Base-by-base conservation (phyloP, 2,888 invertebrate species). In the Drosophila quinaria region DNA sequence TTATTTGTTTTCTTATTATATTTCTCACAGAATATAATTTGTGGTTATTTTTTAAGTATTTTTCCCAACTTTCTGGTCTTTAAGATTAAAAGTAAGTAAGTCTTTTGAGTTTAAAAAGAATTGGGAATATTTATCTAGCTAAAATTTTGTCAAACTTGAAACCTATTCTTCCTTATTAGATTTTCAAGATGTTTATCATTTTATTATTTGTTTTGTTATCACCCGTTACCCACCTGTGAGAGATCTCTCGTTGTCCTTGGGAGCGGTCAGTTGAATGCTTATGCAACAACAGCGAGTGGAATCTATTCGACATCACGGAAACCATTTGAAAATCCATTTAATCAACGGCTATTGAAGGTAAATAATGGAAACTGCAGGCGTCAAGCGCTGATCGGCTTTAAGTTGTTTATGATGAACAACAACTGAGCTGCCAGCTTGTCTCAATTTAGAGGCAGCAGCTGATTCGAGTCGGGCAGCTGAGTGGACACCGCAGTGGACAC, bases 331-430 rank as follows among this genome's bases (percentile, higher is more conserved):
- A 74, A 66, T 46, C 63, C 74, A 62, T 78, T 78, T 69, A 80
- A 80, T 85, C 82, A 82, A 55, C 68, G 58, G 52, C 72, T 66
- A 70, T 82, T 82, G 78, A 72, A 62, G 59, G 70, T 70, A 77
- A 77, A 78, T 79, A 69, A 77, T 64, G 66, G 62, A 67, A 81
- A 75, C 74, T 85, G 86, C 83, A 82, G 70, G 81, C 76, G 46
- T 22, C n/a, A 29, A 54, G 41, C 39, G 39, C 41, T 25, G 55
- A 55, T 44, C 33, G 55, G 44, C 55, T 55, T 55, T 44, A 66
- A 77, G 82, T 56, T 69, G 64, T 70, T 60, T 68, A 54, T 74
- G 74, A 82, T 82, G 85, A 77, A 74, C 81, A 71, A 68, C 61
- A 39, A 42, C 54, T 8, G 41, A 71, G 67, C 73, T 54, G 67